A percentile compares a stretch with the other conserved stretches of the same genome.
Evolutionary conservation across 2,888 invertebrate species (phyloP).

Genomic region (Calliopum simillimum): DNA sequence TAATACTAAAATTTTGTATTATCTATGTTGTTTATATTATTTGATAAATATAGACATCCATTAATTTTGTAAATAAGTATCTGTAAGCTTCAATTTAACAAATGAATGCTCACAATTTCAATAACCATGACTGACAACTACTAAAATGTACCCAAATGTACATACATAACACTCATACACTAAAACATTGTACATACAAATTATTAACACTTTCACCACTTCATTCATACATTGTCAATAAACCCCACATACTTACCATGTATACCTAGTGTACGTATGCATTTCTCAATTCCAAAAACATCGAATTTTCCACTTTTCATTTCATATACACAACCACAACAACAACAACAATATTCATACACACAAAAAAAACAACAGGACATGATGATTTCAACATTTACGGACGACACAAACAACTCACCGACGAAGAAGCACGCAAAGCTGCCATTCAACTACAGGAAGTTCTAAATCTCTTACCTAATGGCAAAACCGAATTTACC

Average conservation of each 20-base stretch:
- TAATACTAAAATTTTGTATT: no score
- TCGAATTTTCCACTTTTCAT: conserved; percentile 2
- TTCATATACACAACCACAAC: conserved; percentile 22
- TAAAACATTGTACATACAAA: not conserved
- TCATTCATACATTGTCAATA: no score
- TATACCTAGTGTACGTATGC: not conserved
- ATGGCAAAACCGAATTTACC: conserved; percentile 61
- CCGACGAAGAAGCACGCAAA: conserved; percentile 61
- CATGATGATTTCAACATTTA: conserved; percentile 62
- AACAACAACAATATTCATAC: conserved; percentile 36
- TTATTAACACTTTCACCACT: not conserved
- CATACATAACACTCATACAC: conserved; percentile 23
- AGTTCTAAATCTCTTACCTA: conserved; percentile 60
- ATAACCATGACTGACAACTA: not conserved
- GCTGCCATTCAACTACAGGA: conserved; percentile 64
- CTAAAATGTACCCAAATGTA: not conserved
- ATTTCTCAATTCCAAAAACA: conserved; percentile 1
- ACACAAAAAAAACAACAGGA: conserved; percentile 44
- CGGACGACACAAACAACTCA: conserved; percentile 61
- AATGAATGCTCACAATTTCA: no score
- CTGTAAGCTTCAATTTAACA: no score
- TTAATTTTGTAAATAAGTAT: no score
- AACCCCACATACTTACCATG: not conserved
- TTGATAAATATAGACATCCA: conserved; percentile 12
- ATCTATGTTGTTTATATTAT: no score